phyloP scores from a whole-genome alignment of 2,888 invertebrate species.

The Lasius platythorax region DNA sequence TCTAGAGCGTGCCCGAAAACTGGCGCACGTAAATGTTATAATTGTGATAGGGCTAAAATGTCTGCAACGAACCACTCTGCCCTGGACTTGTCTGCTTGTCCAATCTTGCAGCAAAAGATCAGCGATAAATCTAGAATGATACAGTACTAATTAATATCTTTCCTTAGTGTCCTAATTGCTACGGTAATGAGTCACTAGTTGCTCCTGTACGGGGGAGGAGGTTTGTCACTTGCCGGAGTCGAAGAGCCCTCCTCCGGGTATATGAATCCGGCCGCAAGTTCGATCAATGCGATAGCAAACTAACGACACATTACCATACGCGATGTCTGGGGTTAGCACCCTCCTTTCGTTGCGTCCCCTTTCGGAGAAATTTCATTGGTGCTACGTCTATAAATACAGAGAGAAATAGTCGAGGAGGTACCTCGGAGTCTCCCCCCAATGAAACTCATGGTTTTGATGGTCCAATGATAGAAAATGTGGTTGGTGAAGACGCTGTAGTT shows the following conservation, averaged over 20 bases:
- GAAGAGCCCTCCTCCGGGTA: not conserved
- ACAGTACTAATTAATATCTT: not conserved
- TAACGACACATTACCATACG: not conserved
- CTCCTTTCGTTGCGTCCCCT: not conserved
- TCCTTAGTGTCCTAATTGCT: too few relatives aligned
- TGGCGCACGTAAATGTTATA: not conserved
- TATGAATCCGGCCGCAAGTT: not conserved
- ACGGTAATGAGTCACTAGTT: not conserved
- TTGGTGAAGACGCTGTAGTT: too few relatives aligned
- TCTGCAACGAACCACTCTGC: not conserved
- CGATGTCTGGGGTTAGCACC: not conserved
- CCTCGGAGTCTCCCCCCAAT: constrained; percentile 1
- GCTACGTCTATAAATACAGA: not conserved
- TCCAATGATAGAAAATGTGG: too few relatives aligned
- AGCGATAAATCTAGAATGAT: not conserved
- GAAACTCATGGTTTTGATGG: not conserved
- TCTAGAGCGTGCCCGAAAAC: not conserved
- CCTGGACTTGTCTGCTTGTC: not conserved
- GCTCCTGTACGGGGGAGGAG: not conserved
- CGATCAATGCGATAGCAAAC: not conserved
- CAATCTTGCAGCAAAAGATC: not conserved
- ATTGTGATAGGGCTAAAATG: not conserved
- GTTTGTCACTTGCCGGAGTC: not conserved
- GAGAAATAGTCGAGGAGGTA: not conserved
- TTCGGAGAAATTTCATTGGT: not conserved